Percentiles rank a stretch among this genome's conserved stretches.
Evolutionary conservation across 2,888 invertebrate genomes (phyloP).

Genomic region (Noctua fimbriata): DNA sequence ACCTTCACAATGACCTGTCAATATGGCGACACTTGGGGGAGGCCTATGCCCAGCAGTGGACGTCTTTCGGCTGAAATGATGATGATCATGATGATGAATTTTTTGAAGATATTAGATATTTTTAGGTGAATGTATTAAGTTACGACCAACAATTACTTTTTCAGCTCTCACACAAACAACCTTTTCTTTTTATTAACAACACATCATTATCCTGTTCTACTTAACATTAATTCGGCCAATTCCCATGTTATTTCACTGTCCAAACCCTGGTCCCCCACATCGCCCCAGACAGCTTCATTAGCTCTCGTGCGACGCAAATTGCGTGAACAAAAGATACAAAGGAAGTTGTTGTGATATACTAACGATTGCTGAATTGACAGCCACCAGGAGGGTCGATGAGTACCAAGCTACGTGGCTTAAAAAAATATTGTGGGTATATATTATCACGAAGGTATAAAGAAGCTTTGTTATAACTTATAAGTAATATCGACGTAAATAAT

Average conservation of each 20-base stretch:
- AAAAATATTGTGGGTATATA: conserved; percentile 26
- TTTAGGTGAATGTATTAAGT: not conserved
- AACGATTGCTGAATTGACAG: conserved; percentile 83
- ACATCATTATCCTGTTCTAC: conserved; percentile 24
- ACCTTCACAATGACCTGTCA: too few relatives aligned
- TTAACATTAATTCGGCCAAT: conserved; percentile 46
- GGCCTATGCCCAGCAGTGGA: too few relatives aligned
- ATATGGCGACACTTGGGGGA: too few relatives aligned
- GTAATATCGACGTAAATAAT: not conserved
- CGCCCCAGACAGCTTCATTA: conserved; percentile 70
- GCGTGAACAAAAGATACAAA: conserved; percentile 81
- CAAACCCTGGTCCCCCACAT: conserved; percentile 61
- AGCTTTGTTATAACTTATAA: not conserved
- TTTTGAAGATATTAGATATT: too few relatives aligned
- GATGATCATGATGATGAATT: too few relatives aligned
- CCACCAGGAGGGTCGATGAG: conserved; percentile 76
- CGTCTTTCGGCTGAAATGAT: too few relatives aligned
- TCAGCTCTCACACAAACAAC: not conserved
- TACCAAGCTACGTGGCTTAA: conserved; percentile 30
- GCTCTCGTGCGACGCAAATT: conserved; percentile 70
- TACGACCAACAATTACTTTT: not conserved
- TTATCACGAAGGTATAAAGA: conserved; percentile 8
- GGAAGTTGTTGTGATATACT: conserved; percentile 82
- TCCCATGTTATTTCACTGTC: conserved; percentile 57
- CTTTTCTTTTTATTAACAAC: conserved; percentile 13